Evolutionary conservation across 1,140 invertebrate species (phyloP).

Genomic region (Eupeodes corollae): DNA sequence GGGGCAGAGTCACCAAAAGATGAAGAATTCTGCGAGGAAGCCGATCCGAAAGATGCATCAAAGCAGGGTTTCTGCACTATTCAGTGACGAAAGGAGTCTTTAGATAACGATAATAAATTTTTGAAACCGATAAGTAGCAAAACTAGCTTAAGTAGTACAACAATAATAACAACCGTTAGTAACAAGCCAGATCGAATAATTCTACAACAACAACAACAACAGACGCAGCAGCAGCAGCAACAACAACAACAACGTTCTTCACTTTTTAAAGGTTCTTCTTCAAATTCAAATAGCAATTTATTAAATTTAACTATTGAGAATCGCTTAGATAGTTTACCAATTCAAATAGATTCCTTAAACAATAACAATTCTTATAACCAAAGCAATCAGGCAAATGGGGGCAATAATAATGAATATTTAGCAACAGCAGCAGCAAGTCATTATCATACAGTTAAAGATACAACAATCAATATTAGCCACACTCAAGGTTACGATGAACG

Average conservation of each 20-base stretch:
- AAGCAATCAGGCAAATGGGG: constrained; percentile 1
- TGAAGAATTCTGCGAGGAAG: constrained; percentile 46
- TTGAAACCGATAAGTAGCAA: constrained; percentile 39
- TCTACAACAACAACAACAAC: constrained; percentile 19
- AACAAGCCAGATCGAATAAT: constrained; percentile 34
- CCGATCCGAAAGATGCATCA: constrained; percentile 42
- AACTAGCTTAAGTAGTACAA: constrained; percentile 38
- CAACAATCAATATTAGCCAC: not conserved
- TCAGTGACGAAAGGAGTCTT: constrained; percentile 53
- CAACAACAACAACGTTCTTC: constrained; percentile 12
- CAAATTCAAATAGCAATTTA: constrained; percentile 7
- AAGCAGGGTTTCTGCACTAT: constrained; percentile 58
- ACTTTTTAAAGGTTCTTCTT: constrained; percentile 4
- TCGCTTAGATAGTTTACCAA: constrained; percentile 12
- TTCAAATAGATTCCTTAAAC: constrained; percentile 27
- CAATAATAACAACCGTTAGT: constrained; percentile 37
- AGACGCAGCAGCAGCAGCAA: constrained; percentile 12
- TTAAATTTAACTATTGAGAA: constrained; percentile 5
- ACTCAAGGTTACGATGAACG: constrained; percentile 4
- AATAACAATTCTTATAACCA: constrained; percentile 17
- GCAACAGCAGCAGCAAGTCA: not conserved
- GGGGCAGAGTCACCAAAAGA: constrained; percentile 43
- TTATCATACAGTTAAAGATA: not conserved
- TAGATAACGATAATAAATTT: constrained; percentile 40
- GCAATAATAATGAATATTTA: constrained; percentile 3